Conservation (phyloP, 2,888 invertebrate species). For the Asteroscopus sphinx region DNA sequence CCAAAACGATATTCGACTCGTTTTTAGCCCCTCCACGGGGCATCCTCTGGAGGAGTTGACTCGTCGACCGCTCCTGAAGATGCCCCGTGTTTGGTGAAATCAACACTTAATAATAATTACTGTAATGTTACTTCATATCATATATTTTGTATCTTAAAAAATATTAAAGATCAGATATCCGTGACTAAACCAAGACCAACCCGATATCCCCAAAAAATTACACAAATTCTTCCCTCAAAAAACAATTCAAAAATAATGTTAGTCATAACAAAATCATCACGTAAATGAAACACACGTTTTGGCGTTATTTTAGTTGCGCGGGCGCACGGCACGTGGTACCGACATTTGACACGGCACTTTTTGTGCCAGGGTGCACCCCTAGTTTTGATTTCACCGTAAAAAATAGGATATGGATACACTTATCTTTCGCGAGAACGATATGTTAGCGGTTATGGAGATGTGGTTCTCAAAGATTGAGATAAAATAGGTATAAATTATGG, state of each 20-base stretch:
- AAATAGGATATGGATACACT: constrained; percentile 76
- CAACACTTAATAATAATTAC: no score
- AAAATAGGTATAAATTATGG: no score
- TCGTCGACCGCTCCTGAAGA: no score
- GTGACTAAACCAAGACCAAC: constrained; percentile 4
- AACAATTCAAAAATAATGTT: constrained; percentile 75
- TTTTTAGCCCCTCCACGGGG: no score
- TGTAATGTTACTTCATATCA: no score
- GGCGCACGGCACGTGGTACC: constrained; percentile 57
- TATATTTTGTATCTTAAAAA: no score
- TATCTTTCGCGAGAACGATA: constrained; percentile 86
- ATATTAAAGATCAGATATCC: not conserved
- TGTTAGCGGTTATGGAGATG: constrained; percentile 73
- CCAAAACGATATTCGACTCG: no score
- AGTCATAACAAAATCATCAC: constrained; percentile 89
- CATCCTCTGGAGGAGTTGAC: no score
- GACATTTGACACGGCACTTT: constrained; percentile 68
- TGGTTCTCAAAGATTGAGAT: constrained; percentile 65
- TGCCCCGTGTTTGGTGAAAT: no score
- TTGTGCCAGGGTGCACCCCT: constrained; percentile 48
- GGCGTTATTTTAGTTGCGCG: constrained; percentile 71
- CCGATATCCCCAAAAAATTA: constrained; percentile 38
- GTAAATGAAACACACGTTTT: constrained; percentile 86
- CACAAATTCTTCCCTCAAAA: constrained; percentile 37
- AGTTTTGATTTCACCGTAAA: constrained; percentile 73